phyloP scores from a whole-genome alignment of 1,140 invertebrate genomes.

The Mamestra configurata region DNA sequence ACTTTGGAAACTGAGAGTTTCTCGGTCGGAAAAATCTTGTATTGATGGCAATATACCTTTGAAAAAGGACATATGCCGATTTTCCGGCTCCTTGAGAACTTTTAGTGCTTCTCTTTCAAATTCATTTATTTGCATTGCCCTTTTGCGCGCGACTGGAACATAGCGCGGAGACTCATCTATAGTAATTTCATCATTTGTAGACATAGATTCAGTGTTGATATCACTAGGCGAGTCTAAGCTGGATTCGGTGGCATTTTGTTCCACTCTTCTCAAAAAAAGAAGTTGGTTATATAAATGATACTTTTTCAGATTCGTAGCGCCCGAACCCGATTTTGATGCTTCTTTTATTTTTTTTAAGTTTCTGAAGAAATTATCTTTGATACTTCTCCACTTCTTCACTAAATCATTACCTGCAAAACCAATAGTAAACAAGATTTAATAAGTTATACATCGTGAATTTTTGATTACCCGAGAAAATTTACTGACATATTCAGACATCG shows the following conservation, averaged over 20 bases:
- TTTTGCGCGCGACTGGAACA: background rate
- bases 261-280: conserved; percentile 10
- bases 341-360: conserved; percentile 1
- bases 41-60: conserved; percentile 15
- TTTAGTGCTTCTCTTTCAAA: background rate
- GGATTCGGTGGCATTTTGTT: background rate
- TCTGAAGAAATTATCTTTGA: background rate
- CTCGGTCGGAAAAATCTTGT: background rate
- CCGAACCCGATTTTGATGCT: conserved; percentile 2
- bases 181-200: background rate
- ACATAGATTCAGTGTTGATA: background rate
- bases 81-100: conserved; percentile 51
- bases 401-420: background rate
- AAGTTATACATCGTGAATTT: background rate
- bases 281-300: conserved; percentile 12
- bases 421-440: background rate
- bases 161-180: background rate
- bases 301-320: background rate
- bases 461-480: no score
- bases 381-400: conserved; percentile 2
- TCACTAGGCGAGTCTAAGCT: conserved; percentile 2
- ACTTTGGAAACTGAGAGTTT: background rate
- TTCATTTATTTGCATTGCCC: background rate
- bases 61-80: conserved; percentile 51
- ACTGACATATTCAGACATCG: no score